Base-by-base conservation (phyloP, 1,140 invertebrate species). In the Adoxophyes honmai region DNA sequence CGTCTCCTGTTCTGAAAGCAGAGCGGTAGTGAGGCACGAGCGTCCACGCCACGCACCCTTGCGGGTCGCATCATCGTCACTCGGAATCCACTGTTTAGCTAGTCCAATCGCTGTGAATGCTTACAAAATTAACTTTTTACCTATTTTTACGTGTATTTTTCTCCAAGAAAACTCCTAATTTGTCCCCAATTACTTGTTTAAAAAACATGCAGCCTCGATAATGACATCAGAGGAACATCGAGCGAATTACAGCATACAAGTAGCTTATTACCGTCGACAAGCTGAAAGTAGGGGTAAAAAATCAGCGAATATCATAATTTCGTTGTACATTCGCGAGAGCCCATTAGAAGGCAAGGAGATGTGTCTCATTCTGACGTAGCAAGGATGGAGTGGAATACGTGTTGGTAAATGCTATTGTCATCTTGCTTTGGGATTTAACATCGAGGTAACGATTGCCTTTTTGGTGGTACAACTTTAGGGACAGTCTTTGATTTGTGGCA, bases 251-350 rank as follows among this genome's bases (percentile, higher is more conserved):
- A 62, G 57, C 44, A 52, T 67, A 70, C 68, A 71, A 68, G 68
- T 68, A 38, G 62, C 68, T 68, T 71, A 63, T 71, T 71, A 71
- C 59, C 34, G 8, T 42, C 34, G 53, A 68, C 68, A 61, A 61
- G 65, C 18, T 34, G 33, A n/a, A 33, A 56, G 21, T 37, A 52
- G 59, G 51, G 57, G 16, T 15, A 53, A 64, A 64, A 64, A 60
- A 60, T 64, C 52, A 48, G 42, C 52, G 54, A 55, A 59, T 55
- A 59, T 63, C 55, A 63, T 48, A 59, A 59, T 59, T 55, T 35
- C 18, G 33, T 39, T 13, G 28, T 52, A 62, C 38, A 54, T 38
- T 39, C 14, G 21, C 34, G 59, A 52, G 38, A 6, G 60, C 51
- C 62, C 55, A 60, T 52, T 55, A 58, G 28, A 28, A 37, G 21